Percentiles rank a stretch among this genome's conserved stretches.
Conservation (phyloP, 1,140 invertebrate genomes). For the Venturia canescens region DNA sequence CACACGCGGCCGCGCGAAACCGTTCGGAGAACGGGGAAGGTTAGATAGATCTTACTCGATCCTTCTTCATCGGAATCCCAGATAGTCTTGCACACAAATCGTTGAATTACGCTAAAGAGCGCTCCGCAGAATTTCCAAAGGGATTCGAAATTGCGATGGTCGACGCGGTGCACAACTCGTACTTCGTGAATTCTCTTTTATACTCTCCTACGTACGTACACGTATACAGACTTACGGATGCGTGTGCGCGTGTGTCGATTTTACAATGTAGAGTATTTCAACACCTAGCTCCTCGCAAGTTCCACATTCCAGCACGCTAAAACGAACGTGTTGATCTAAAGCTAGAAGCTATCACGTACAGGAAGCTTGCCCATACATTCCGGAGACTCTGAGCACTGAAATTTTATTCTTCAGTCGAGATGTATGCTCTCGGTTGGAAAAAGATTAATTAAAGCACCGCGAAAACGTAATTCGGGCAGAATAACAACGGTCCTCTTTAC, state of each 20-base stretch:
- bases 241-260: not conserved
- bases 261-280: constrained; percentile 1
- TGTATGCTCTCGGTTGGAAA: no score
- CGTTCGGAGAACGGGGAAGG: constrained; percentile 56
- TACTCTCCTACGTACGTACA: not conserved
- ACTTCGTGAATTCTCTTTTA: constrained; percentile 26
- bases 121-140: constrained; percentile 11
- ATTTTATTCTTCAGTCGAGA: not conserved
- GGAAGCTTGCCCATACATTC: not conserved
- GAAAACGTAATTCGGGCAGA: no score
- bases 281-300: not conserved
- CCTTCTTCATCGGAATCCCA: constrained; percentile 64
- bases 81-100: constrained; percentile 71
- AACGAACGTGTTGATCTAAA: not conserved
- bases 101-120: constrained; percentile 73
- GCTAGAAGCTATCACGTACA: not conserved
- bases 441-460: not conserved
- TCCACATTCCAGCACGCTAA: not conserved
- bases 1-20: constrained; percentile 25
- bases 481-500: no score
- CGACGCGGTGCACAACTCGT: constrained; percentile 19
- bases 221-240: no score
- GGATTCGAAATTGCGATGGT: constrained; percentile 46
- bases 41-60: constrained; percentile 52
- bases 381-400: not conserved